Percentiles rank a stretch among this genome's conserved stretches.
Evolutionary conservation across 2,888 invertebrate species (phyloP).

Genomic region (Bedellia somnulentella): DNA sequence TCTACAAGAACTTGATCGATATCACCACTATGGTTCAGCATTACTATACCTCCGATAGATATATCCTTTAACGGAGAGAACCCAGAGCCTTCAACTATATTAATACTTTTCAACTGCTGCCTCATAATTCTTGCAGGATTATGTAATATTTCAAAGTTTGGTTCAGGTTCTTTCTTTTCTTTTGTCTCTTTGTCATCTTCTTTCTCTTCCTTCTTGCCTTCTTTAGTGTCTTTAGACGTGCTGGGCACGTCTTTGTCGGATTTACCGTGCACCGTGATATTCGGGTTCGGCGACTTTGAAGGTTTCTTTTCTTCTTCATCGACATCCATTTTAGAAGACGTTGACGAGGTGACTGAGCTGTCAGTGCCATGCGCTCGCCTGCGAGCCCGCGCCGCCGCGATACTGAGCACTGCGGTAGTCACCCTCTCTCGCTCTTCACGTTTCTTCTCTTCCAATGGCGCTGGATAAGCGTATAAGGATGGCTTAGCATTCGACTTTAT

Average conservation of each 20-base stretch:
- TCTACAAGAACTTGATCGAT: slow-evolving; percentile 87
- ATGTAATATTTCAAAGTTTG: slow-evolving; percentile 84
- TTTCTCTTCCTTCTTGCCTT: slow-evolving; percentile 48
- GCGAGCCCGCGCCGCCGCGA: slow-evolving; percentile 86
- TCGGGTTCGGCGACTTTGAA: slow-evolving; percentile 48
- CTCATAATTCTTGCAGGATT: slow-evolving; percentile 96
- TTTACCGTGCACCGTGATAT: slow-evolving; percentile 50
- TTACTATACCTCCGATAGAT: slow-evolving; percentile 93
- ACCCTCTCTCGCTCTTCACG: slow-evolving; percentile 97
- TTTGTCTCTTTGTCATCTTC: slow-evolving; percentile 44
- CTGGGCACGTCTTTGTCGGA: slow-evolving; percentile 31
- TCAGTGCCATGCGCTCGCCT: slow-evolving; percentile 77
- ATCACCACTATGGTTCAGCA: slow-evolving; percentile 85
- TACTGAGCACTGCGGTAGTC: slow-evolving; percentile 95
- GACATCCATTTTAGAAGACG: slow-evolving; percentile 85
- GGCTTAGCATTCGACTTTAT: slow-evolving; percentile 92
- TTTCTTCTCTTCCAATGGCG: slow-evolving; percentile 96
- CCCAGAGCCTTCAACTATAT: slow-evolving; percentile 76
- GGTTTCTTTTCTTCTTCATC: slow-evolving; percentile 66
- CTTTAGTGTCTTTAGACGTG: slow-evolving; percentile 31
- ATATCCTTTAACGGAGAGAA: slow-evolving; percentile 90
- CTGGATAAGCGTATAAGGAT: slow-evolving; percentile 94
- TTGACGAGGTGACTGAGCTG: slow-evolving; percentile 61
- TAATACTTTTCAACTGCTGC: slow-evolving; percentile 81
- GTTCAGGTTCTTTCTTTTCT: slow-evolving; percentile 85